Conservation (phyloP, 2,113 vertebrate species). For the Pterophyllum scalare region DNA sequence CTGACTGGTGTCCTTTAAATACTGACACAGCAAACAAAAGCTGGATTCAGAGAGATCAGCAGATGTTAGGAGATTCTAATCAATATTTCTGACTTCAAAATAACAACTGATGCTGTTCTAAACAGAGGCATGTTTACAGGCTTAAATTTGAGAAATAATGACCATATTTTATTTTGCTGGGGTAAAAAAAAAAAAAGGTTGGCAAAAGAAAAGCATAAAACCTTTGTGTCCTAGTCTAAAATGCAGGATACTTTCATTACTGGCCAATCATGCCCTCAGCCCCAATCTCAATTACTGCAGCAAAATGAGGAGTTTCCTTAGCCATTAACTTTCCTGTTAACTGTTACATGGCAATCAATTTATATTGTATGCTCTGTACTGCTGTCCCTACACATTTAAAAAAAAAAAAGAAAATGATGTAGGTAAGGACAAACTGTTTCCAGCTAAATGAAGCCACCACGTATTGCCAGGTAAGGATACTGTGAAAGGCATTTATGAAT, state of each 20-base stretch:
- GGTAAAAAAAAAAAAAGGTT: background rate
- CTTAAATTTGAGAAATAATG: background rate
- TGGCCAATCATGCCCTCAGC: background rate
- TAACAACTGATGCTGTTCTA: background rate
- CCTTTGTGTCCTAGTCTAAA: background rate
- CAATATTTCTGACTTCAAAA: background rate
- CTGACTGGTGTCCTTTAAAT: background rate
- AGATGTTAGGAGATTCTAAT: background rate
- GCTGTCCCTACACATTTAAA: too few relatives aligned
- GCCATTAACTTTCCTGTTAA: too few relatives aligned
- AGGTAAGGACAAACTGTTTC: background rate
- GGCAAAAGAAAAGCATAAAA: background rate
- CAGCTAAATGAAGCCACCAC: fast-evolving
- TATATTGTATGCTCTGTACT: too few relatives aligned
- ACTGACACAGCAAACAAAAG: conserved; percentile 5
- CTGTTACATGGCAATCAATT: too few relatives aligned
- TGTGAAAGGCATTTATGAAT: background rate
- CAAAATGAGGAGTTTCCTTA: background rate
- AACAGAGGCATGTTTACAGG: background rate
- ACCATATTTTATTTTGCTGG: background rate
- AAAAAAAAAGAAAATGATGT: background rate
- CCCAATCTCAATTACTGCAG: background rate
- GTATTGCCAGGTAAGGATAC: background rate
- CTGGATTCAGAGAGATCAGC: background rate
- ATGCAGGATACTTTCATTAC: background rate